These are phyloP conservation scores for Latrodectus hesperus DNA, from an alignment of 2,888 invertebrate genomes.

Conservation along the genomic window DNA sequence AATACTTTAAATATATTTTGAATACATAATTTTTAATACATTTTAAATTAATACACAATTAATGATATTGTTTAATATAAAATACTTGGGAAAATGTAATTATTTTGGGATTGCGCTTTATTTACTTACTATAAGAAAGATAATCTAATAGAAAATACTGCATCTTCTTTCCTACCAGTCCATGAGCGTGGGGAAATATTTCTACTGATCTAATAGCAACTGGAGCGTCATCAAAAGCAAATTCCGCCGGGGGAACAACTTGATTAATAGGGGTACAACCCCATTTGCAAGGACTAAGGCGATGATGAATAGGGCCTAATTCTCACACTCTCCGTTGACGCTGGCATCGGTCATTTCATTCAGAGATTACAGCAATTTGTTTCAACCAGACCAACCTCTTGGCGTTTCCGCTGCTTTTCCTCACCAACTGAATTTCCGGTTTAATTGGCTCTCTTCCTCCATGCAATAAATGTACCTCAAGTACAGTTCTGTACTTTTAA, in stretches of 20 bases:
- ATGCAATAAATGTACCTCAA: background rate
- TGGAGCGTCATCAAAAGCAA: background rate
- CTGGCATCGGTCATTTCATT: conserved; percentile 40
- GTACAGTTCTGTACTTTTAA: too few relatives aligned
- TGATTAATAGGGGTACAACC: background rate
- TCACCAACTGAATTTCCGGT: background rate
- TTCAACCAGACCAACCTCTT: background rate
- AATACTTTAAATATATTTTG: too few relatives aligned
- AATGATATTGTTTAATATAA: too few relatives aligned
- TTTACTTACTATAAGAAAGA: too few relatives aligned
- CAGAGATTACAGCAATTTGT: conserved; percentile 30
- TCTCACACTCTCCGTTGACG: conserved; percentile 4
- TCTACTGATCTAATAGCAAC: background rate
- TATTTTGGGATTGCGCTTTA: too few relatives aligned
- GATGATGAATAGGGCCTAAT: conserved; percentile 31
- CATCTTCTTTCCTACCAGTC: background rate
- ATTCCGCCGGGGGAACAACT: background rate
- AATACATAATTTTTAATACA: too few relatives aligned
- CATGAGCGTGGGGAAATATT: background rate
- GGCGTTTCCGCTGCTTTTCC: background rate
- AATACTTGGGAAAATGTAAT: too few relatives aligned
- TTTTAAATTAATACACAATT: too few relatives aligned
- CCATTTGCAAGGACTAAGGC: conserved; percentile 2
- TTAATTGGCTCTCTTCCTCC: background rate
- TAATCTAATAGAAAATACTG: too few relatives aligned